Evolutionary conservation across 2,113 vertebrate species (phyloP), one percentile per base, ranked within the genome.

Genomic region (Tenebrosternarchus preto): DNA sequence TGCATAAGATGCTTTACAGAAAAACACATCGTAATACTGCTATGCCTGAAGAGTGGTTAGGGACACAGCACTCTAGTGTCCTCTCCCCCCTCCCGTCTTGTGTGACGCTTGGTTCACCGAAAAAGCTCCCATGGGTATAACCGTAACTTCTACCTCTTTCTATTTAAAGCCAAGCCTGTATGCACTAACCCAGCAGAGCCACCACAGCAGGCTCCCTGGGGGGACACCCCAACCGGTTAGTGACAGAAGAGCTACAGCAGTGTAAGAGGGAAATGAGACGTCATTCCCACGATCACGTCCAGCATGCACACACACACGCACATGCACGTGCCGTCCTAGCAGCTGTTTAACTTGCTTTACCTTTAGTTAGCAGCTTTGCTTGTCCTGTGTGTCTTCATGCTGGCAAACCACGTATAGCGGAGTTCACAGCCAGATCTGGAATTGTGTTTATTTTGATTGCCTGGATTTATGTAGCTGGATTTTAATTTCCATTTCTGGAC

Each of bases 151-250:
- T 56, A 68, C 77, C 36, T 56, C 17, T 24, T 31, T 71, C 84
- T 85, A 83, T 85, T 85, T 83, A 85, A 83, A 85, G 84, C 24
- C 11, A 16, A 36, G 55, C 70, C n/a, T 39, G 63, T 43, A 12
- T 22, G 39, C 68, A 20, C 25, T 29, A 53, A n/a, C n/a, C 57
- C 8, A 73, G 27, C 77, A 71, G 68, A 6, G 22, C 15, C 24
- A 29, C 43, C 43, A 25, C 69, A 29, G 25, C 16, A 36, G 57
- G 4, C 15, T 36, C 33, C 33, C 6, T 20, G 15, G 43, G 15
- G 43, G 8, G 66, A 36, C 33, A 78, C 59, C 66, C 15, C n/a
- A 2, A 1, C 3, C 5, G 5, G 27, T 1, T 70, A 55, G n/a
- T 39, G 20, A 5, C 20, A 67, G 12, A 57, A 56, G 15, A 15